phyloP scores from a whole-genome alignment of 2,888 invertebrate genomes.

The Parochlus steinenii region DNA sequence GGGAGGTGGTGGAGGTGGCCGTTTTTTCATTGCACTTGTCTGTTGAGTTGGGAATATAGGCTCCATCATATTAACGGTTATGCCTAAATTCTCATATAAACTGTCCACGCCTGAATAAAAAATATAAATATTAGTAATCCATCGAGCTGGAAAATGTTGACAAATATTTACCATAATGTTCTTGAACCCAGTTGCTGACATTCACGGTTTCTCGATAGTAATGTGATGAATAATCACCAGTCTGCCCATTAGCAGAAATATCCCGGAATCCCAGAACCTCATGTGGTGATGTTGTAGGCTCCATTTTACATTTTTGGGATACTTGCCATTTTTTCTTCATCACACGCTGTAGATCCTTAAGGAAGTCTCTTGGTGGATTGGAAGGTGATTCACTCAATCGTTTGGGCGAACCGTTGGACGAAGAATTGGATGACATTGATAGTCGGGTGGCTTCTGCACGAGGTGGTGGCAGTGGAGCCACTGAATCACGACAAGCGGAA shows the following conservation, averaged over 20 bases:
- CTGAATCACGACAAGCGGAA: not conserved
- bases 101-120: too few relatives aligned
- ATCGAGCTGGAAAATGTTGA: too few relatives aligned
- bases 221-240: conserved; percentile 22
- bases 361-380: conserved; percentile 64
- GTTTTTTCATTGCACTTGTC: too few relatives aligned
- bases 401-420: too few relatives aligned
- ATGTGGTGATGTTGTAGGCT: conserved; percentile 75
- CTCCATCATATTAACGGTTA: too few relatives aligned
- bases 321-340: conserved; percentile 91
- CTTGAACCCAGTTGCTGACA: conserved; percentile 79
- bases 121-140: too few relatives aligned
- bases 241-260: conserved; percentile 40
- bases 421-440: conserved; percentile 58
- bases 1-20: too few relatives aligned
- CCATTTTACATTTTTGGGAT: conserved; percentile 79
- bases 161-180: conserved; percentile 65
- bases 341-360: conserved; percentile 77
- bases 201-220: conserved; percentile 41
- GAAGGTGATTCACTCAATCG: conserved; percentile 53
- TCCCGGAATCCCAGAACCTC: conserved; percentile 82
- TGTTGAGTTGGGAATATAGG: too few relatives aligned
- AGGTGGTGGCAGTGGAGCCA: conserved; percentile 49
- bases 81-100: too few relatives aligned
- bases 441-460: conserved; percentile 57